A percentile compares a stretch with the other conserved stretches of the same genome.
These are phyloP conservation scores for Morone chrysops DNA, from an alignment of 2,113 vertebrate species.

Conservation along the genomic window DNA sequence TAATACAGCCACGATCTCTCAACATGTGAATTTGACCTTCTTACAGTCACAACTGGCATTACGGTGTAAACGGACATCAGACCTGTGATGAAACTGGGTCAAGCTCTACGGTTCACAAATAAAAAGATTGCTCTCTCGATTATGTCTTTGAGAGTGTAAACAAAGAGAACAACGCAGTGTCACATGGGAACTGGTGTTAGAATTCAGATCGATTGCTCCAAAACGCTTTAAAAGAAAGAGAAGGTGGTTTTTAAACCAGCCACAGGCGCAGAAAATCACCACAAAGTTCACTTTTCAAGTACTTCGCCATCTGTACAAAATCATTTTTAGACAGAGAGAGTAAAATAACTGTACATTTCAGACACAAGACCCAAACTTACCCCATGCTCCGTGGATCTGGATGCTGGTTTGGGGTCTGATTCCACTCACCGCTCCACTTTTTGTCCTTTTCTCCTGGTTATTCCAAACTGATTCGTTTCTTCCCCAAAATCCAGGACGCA, in stretches of 20 bases:
- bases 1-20: background rate
- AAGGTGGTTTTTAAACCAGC: background rate
- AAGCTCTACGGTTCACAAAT: conserved; percentile 6
- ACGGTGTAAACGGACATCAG: conserved; percentile 8
- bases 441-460: background rate
- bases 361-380: conserved; percentile 64
- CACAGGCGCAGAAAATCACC: conserved; percentile 9
- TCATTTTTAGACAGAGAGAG: conserved; percentile 19
- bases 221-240: background rate
- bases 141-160: conserved; percentile 3
- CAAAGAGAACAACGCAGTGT: conserved; percentile 33
- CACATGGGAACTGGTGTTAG: conserved; percentile 19
- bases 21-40: conserved; percentile 17
- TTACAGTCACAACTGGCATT: conserved; percentile 22
- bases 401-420: conserved; percentile 33
- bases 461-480: conserved; percentile 21
- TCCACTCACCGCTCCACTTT: conserved; percentile 49
- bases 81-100: conserved; percentile 38
- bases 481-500: conserved; percentile 29
- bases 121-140: background rate
- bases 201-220: background rate
- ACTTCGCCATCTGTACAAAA: conserved; percentile 18
- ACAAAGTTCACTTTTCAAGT: conserved; percentile 60
- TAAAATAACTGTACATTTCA: background rate
- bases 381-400: conserved; percentile 75